phyloP scores from a whole-genome alignment of 2,888 invertebrate species.

The Congeria kusceri region DNA sequence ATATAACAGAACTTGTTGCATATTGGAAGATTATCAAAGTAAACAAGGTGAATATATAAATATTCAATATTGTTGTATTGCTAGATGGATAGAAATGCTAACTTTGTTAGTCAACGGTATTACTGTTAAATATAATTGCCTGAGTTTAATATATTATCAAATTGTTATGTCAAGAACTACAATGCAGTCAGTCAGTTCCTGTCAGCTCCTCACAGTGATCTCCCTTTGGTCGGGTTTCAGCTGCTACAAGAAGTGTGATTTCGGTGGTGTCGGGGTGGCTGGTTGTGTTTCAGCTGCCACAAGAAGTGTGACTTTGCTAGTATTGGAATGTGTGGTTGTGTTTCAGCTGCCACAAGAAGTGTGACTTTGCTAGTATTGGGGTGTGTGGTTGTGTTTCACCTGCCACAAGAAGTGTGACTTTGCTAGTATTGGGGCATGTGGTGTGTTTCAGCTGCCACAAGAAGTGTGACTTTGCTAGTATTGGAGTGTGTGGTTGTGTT shows the following conservation, averaged over 20 bases:
- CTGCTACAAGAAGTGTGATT: conserved; percentile 36
- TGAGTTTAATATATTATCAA: too few species aligned
- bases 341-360: conserved; percentile 28
- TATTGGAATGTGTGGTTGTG: neutral
- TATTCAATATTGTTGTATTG: too few species aligned
- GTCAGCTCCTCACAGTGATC: too few species aligned
- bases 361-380: conserved; percentile 10
- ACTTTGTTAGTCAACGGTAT: too few species aligned
- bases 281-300: conserved; percentile 38
- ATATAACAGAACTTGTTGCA: too few species aligned
- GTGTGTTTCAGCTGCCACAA: conserved; percentile 42
- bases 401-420: conserved; percentile 37
- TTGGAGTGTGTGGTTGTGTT: too few species aligned
- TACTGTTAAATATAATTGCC: too few species aligned
- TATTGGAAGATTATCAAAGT: too few species aligned
- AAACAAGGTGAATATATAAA: too few species aligned
- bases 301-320: conserved; percentile 22
- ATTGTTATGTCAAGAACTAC: too few species aligned
- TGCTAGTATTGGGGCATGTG: neutral
- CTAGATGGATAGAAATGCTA: too few species aligned
- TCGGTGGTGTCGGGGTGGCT: neutral
- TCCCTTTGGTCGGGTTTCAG: conserved; percentile 39
- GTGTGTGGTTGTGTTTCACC: conserved; percentile 25
- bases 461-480: conserved; percentile 8
- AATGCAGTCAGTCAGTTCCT: too few species aligned